Base-by-base conservation (phyloP, 2,113 vertebrate genomes). In the Misgurnus anguillicaudatus region DNA sequence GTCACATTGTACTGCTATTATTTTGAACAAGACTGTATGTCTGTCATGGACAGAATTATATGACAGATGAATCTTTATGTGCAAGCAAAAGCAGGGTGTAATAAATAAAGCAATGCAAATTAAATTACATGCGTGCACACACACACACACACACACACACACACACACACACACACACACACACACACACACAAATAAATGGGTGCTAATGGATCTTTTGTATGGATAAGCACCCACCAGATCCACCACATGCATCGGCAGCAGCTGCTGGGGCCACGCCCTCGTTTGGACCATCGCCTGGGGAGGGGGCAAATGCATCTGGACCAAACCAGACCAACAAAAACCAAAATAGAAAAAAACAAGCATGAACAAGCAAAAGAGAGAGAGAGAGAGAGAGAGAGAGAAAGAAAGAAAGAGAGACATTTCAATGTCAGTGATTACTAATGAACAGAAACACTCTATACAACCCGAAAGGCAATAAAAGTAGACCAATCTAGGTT, bases 261-360 rank as follows among this genome's bases (percentile, higher is more conserved):
- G 96, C 98, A 53, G 95, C 91, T 84, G 94, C 90, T 82, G 91
- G 94, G 85, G 94, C 90, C 79, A 94, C 94, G 86, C 95, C 96
- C 90, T 93, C 95, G 87, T 94, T 92, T 88, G 95, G 94, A 92
- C 95, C 95, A 87, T 98, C 97, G 90, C 94, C 95, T 85, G 98
- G 96, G 93, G 97, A 98, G 91, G 95, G 94, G 90, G 97, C 98
- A 96, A 99, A 99, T 86, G 96, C 96, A 92, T 98, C 97, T 98
- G 93, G 53, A 79, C 87, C 84, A 84, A 41, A 73, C 86, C 84
- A 83, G 64, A 90, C 68, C 90, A 61, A 71, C 63, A 65, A 74
- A 82, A 83, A 62, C 69, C 66, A 61, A 87, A 75, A 89, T 63
- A 82, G 45, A 80, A 87, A 90, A 91, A 91, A 91, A 69, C 39